phyloP scores from a whole-genome alignment of 2,888 invertebrate genomes.

The Tenthredo amoena region DNA sequence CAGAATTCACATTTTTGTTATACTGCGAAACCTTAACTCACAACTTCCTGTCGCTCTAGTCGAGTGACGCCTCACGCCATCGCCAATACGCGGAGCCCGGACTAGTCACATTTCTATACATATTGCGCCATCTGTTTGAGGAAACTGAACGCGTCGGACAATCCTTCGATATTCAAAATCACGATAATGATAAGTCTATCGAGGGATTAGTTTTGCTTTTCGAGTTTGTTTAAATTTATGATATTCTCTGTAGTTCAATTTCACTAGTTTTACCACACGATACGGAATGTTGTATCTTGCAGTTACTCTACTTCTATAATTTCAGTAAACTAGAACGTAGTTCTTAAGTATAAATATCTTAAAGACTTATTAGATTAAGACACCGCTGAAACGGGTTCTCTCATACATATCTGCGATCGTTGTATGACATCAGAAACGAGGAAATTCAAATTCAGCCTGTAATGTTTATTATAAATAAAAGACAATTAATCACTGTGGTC shows the following conservation, averaged over 20 bases:
- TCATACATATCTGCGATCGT: neutral
- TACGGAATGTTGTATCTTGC: neutral
- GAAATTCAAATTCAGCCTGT: neutral
- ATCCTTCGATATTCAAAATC: neutral
- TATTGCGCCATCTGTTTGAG: neutral
- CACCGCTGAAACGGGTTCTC: neutral
- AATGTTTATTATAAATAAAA: neutral
- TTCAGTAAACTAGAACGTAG: neutral
- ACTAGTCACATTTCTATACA: neutral
- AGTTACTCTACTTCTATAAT: neutral
- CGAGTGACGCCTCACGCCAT: neutral
- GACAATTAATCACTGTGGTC: neutral
- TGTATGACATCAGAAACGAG: neutral
- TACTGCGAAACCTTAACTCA: slow-evolving; percentile 13
- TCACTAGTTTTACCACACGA: neutral
- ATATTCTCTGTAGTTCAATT: neutral
- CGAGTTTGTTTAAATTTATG: neutral
- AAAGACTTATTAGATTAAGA: neutral
- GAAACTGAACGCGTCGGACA: neutral
- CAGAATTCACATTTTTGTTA: slow-evolving; percentile 10
- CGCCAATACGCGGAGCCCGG: neutral
- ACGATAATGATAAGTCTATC: neutral
- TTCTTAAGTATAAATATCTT: neutral
- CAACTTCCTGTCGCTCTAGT: neutral
- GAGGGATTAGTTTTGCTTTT: neutral